These are phyloP conservation scores for Ptychadena robeensis DNA, from an alignment of 2,797 vertebrate species.

Conservation along the genomic window DNA sequence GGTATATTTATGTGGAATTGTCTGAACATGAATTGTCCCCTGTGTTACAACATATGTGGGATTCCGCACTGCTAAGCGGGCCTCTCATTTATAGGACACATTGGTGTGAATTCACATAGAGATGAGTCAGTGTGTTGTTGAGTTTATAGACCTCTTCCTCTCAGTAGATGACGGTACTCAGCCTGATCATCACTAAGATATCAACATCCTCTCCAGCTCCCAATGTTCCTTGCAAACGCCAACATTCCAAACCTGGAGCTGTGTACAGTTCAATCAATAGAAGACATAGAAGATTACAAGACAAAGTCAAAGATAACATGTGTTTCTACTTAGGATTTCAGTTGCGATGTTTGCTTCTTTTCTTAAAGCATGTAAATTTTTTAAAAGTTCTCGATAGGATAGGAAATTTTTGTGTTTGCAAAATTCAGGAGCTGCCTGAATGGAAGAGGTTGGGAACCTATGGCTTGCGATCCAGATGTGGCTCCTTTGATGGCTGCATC, in stretches of 20 bases:
- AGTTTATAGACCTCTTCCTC: not conserved
- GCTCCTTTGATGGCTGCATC: no score
- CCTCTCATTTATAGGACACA: not conserved
- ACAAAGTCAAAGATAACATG: not conserved
- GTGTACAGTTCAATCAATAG: not conserved
- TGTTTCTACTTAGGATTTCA: not conserved
- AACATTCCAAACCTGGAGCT: not conserved
- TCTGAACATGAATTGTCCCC: not conserved
- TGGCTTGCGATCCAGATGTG: no score
- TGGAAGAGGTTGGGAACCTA: no score
- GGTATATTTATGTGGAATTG: not conserved
- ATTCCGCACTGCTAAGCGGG: not conserved
- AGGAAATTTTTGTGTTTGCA: no score
- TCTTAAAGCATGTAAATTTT: not conserved
- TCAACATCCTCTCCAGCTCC: not conserved
- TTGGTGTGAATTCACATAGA: not conserved
- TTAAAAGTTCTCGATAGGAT: not conserved
- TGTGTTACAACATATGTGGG: not conserved
- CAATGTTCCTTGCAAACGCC: not conserved
- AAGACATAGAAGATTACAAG: no score
- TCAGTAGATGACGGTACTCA: not conserved
- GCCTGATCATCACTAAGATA: not conserved
- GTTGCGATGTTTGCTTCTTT: not conserved
- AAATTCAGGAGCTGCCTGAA: no score
- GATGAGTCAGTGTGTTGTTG: conserved; percentile 63